Conservation (phyloP, 2,113 vertebrate genomes). For the Romanogobio albipinnatus region DNA sequence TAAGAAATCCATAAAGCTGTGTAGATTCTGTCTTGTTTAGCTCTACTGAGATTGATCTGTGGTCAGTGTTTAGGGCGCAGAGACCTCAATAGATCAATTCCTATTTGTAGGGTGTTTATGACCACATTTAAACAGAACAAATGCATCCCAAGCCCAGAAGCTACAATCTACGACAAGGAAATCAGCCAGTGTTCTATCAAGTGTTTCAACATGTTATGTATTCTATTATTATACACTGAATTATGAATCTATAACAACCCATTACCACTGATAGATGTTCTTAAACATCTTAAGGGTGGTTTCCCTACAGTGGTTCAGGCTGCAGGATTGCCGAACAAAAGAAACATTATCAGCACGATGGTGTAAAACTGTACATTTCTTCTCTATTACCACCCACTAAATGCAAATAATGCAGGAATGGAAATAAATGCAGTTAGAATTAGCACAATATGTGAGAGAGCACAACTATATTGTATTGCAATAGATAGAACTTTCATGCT, state of each 20-base stretch:
- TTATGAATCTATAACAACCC: neutral
- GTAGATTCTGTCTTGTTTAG: conserved; percentile 14
- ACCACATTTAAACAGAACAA: conserved; percentile 28
- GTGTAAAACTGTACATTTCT: neutral
- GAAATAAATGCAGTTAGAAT: neutral
- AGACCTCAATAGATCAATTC: conserved; percentile 38
- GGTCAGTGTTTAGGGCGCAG: conserved; percentile 21
- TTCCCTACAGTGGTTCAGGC: neutral
- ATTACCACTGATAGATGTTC: neutral
- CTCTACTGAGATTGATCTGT: conserved; percentile 32
- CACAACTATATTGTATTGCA: neutral
- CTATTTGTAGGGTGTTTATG: conserved; percentile 36
- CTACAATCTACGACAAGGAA: neutral
- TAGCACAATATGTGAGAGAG: neutral
- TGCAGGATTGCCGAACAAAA: neutral
- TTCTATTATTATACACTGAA: neutral
- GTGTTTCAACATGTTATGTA: neutral
- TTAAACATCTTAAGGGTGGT: neutral
- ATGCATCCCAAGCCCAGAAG: neutral
- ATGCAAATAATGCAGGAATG: no score
- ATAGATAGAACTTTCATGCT: no score
- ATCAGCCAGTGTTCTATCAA: neutral
- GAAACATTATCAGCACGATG: neutral
- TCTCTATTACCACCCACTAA: neutral
- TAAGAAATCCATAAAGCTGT: conserved; percentile 23